Evolutionary conservation across 2,113 vertebrate species (phyloP), one percentile per base, ranked within the genome.

Genomic region (Phyllostomus hastatus): DNA sequence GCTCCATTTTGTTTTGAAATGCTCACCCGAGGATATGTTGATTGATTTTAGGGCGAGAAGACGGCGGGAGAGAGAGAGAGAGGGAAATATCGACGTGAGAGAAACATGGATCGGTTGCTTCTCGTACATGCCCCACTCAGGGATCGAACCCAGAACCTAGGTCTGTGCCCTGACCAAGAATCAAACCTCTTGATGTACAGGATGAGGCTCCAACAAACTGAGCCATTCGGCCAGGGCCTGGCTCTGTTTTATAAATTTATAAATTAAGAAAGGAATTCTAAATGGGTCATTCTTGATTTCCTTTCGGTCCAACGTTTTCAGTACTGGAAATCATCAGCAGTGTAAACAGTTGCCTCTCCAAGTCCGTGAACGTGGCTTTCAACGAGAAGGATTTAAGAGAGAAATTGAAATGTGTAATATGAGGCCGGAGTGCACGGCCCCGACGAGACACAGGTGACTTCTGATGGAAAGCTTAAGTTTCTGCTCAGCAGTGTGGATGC

Each of bases 351-450:
- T 8, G 3, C 46, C 15, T 41, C 15, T 66, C 38, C 11, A 17
- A 12, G 9, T 33, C 7, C 16, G 20, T 41, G 31, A 81, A 78
- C 50, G 17, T 14, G 12, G 16, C 52, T 69, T 87, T 87, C 54
- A 69, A 38, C 4, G 6, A 86, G 80, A 82, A 96, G 54, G 61
- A 28, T 43, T 66, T n/a, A 35, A n/a, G 7, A 24, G 67, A 19
- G n/a, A 38, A 54, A 22, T 11, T 54, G 64, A 35, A 75, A 16
- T 16, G 61, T 19, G 35, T 7, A 26, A n/a, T 41, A 43, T 31
- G 8, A 5, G 26, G 24, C n/a, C 48, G 1, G n/a, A 8, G 38
- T 5, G 46, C 8, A 26, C 17, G 11, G 57, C 31, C 28, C 0
- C 2, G 33, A 15, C 26, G 50, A 22, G 75, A 46, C 19, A 2